Percentiles rank a stretch among this genome's conserved stretches.
Conservation (phyloP, 23 tunicate genomes). For the Aplidium turbinatum region DNA sequence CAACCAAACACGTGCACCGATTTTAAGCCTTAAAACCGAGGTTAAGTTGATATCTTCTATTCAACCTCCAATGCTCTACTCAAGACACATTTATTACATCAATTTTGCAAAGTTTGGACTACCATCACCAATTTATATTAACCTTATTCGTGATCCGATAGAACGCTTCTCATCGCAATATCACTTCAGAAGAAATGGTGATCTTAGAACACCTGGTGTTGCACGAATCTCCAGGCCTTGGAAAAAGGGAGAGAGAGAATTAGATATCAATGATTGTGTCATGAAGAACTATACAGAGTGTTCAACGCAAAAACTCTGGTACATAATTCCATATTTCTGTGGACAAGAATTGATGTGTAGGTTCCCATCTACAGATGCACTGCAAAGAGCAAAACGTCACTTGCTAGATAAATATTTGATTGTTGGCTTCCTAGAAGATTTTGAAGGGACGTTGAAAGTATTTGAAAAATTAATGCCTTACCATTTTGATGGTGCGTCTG, state of each 20-base stretch:
- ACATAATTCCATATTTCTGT: constrained; percentile 94
- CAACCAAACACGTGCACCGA: constrained; percentile 48
- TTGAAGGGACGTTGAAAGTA: constrained; percentile 69
- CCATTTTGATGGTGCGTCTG: constrained; percentile 53
- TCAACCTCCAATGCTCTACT: constrained; percentile 68
- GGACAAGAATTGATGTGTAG: constrained; percentile 74
- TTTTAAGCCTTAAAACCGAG: constrained; percentile 35
- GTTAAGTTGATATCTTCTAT: constrained; percentile 42
- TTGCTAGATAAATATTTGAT: constrained; percentile 66
- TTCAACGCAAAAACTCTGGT: constrained; percentile 59
- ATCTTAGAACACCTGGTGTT: constrained; percentile 16
- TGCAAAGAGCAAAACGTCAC: constrained; percentile 78
- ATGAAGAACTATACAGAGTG: constrained; percentile 67
- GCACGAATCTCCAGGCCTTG: constrained; percentile 36
- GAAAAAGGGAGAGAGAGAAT: constrained; percentile 37
- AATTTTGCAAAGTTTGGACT: constrained; percentile 78
- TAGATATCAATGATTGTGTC: constrained; percentile 85
- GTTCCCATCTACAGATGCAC: constrained; percentile 54
- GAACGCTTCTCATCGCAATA: constrained; percentile 86
- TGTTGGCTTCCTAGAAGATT: constrained; percentile 91
- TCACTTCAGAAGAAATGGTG: constrained; percentile 82
- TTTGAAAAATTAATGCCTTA: constrained; percentile 82
- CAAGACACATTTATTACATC: constrained; percentile 81
- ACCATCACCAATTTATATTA: constrained; percentile 70
- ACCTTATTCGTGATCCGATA: constrained; percentile 92